Conservation (phyloP, 2,888 invertebrate species). For the Dichetophora obliterata region DNA sequence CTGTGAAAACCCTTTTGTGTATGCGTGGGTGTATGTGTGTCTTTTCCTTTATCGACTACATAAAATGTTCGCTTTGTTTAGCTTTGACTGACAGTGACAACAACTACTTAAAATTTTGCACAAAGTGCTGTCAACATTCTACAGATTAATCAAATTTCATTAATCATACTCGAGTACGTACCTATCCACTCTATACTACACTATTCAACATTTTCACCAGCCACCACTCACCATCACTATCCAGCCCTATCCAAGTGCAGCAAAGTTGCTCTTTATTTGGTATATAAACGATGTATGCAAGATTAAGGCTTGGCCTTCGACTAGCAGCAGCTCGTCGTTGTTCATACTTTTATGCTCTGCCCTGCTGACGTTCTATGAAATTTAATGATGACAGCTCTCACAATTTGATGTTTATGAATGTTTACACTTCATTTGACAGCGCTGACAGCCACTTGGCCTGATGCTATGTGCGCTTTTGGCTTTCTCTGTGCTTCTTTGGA, state of each 20-base stretch:
- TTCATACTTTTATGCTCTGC: neutral
- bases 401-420: constrained; percentile 17
- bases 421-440: constrained; percentile 30
- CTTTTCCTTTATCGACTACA: no score
- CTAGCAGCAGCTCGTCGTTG: neutral
- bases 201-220: neutral
- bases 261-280: neutral
- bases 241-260: neutral
- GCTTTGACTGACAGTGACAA: constrained; percentile 7
- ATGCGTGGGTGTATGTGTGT: no score
- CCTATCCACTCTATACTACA: neutral
- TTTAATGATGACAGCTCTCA: constrained; percentile 22
- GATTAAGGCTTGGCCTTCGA: neutral
- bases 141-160: constrained; percentile 22
- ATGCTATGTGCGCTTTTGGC: neutral
- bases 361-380: neutral
- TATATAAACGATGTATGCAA: neutral
- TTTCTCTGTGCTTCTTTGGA: no score
- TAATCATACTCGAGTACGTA: neutral
- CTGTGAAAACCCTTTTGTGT: no score
- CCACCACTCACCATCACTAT: neutral
- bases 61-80: neutral
- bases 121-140: constrained; percentile 15
- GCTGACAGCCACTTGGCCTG: constrained; percentile 18
- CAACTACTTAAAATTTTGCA: neutral